phyloP scores from a whole-genome alignment of 1,140 invertebrate genomes.

The Amphibalanus amphitrite region DNA sequence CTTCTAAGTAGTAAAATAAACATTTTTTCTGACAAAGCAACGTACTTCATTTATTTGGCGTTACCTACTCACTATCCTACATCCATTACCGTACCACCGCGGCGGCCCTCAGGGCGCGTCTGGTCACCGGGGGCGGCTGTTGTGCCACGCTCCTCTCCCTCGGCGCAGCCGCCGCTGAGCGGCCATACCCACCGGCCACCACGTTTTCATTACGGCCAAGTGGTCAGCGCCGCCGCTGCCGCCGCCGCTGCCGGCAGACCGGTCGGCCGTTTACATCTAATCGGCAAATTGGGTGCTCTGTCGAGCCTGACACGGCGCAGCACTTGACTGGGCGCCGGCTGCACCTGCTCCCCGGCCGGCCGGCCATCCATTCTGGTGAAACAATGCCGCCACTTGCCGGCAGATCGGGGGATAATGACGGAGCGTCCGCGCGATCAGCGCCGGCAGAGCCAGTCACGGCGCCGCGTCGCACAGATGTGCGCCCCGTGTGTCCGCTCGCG shows the following conservation, averaged over 20 bases:
- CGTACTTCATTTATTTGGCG: too few species aligned
- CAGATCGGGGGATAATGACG: not conserved
- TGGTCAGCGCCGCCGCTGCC: not conserved
- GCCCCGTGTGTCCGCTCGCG: too few species aligned
- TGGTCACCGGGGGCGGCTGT: too few species aligned
- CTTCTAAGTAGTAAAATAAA: too few species aligned
- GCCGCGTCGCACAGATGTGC: not conserved
- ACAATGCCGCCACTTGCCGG: not conserved
- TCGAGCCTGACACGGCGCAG: not conserved
- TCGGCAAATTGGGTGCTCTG: not conserved
- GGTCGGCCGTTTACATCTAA: not conserved
- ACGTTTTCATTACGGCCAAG: not conserved
- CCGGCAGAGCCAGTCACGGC: not conserved
- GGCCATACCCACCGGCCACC: too few species aligned
- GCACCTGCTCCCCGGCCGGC: not conserved
- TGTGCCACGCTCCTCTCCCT: too few species aligned
- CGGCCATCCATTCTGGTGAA: not conserved
- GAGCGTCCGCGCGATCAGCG: not conserved
- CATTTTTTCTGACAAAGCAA: too few species aligned
- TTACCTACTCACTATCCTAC: too few species aligned
- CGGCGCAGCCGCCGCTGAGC: too few species aligned
- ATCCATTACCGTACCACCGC: too few species aligned
- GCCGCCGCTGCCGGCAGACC: too few species aligned
- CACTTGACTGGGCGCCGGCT: not conserved
- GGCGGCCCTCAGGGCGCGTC: too few species aligned